Conservation (phyloP, 2,888 invertebrate genomes). For the Napeogenes sylphis region DNA sequence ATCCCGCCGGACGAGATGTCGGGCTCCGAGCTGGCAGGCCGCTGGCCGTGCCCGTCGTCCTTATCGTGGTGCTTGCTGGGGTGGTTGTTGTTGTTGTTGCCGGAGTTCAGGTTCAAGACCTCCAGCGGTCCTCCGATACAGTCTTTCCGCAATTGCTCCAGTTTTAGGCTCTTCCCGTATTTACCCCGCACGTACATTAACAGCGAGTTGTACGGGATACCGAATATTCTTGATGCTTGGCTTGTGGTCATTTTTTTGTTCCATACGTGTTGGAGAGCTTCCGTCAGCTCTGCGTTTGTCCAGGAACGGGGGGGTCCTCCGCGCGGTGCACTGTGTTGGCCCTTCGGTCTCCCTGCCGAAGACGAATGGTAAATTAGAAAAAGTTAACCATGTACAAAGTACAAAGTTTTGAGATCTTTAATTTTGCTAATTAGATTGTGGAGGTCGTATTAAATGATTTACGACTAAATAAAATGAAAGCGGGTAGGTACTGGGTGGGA, state of each 20-base stretch:
- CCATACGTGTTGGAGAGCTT: constrained; percentile 95
- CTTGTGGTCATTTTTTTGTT: constrained; percentile 96
- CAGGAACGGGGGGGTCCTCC: constrained; percentile 94
- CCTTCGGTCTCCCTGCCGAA: constrained; percentile 87
- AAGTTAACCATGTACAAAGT: constrained; percentile 1
- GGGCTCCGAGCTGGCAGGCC: constrained; percentile 83
- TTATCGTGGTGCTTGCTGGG: constrained; percentile 77
- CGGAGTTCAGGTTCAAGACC: constrained; percentile 80
- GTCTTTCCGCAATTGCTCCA: constrained; percentile 92
- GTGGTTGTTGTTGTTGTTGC: constrained; percentile 78
- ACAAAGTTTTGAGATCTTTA: constrained; percentile 29
- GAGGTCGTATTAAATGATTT: constrained; percentile 58
- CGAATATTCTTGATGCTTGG: constrained; percentile 92
- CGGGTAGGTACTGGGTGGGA: constrained; percentile 38
- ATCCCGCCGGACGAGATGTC: constrained; percentile 81
- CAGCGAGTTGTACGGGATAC: constrained; percentile 94
- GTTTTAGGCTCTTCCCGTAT: constrained; percentile 93
- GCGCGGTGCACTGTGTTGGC: constrained; percentile 93
- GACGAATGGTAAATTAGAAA: constrained; percentile 23
- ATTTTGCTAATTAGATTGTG: constrained; percentile 58
- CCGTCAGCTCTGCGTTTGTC: constrained; percentile 94
- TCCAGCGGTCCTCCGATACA: constrained; percentile 91
- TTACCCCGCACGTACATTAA: constrained; percentile 95
- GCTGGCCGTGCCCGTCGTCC: constrained; percentile 72
- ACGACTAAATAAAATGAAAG: constrained; percentile 48